Base-by-base conservation (phyloP, 2,113 vertebrate genomes). In the Piaya cayana region DNA sequence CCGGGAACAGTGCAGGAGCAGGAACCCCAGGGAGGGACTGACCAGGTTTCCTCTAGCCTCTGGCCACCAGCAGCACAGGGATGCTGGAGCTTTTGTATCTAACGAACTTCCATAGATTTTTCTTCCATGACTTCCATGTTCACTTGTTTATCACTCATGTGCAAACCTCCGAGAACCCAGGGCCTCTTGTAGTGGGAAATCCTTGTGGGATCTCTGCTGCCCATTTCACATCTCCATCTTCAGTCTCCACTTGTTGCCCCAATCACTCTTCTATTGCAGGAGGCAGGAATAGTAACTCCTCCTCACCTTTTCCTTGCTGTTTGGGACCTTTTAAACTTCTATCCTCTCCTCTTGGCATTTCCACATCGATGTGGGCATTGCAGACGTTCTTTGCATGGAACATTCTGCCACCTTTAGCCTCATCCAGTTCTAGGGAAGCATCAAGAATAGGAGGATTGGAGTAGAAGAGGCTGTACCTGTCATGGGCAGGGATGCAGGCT, bases 91-190 rank as follows among this genome's bases (percentile, higher is more conserved):
- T 67, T 82, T 75, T 78, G 29, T 34, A 12, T 30, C 18, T 60
- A 82, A 58, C 12, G 55, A 37, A 56, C 10, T 91, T 68, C 49
- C 8, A 12, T 1, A 11, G 34, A n/a, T 64, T 71, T 87, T 82
- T 75, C 47, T 90, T 85, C 39, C 30, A 13, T 29, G 15, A 55
- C 8, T 75, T 68, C 39, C 39, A 39, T 30, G 11, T 53, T 37
- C 0, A 0, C 39, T 76, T 60, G 8, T 59, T 85, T 70, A 49
- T 39, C 0, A 0, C 12, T 17, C 69, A 18, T 2, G 12, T 53
- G 20, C 47, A 65, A 55, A 43, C 17, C 39, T 17, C 32, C 0
- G 0, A 43, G 23, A 45, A 55, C 23, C 22, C 10, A 17, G 22
- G 16, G 18, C 11, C 15, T 88, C 60, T 37, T 89, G 72, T 69